Evolutionary conservation across 92 coral and sea anemone genomes (phyloP).

Genomic region (Chrysogorgia sp.): DNA sequence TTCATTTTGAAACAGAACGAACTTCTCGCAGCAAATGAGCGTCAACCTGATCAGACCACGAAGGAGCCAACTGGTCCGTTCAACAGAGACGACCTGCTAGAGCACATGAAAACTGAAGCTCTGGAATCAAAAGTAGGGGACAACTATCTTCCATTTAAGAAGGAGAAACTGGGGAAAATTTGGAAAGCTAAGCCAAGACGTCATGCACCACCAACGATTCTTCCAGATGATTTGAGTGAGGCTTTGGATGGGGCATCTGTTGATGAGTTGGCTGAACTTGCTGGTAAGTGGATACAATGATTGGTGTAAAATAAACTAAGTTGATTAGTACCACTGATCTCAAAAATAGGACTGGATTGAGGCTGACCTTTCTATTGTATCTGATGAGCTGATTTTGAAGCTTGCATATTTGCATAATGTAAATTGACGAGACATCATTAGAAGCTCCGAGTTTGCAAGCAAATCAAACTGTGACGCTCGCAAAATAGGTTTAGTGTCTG

Average conservation of each 20-base stretch:
- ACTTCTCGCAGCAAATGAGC: slow-evolving; percentile 72
- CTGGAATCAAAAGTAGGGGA: slow-evolving; percentile 72
- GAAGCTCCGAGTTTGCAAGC: no score
- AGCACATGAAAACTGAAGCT: slow-evolving; percentile 86
- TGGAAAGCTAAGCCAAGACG: slow-evolving; percentile 63
- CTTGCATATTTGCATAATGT: no score
- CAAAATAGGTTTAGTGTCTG: no score
- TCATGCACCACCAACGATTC: slow-evolving; percentile 64
- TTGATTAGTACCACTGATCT: no score
- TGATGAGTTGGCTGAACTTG: slow-evolving; percentile 89
- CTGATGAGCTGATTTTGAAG: no score
- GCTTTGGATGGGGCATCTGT: slow-evolving; percentile 92
- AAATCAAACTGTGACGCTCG: no score
- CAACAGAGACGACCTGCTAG: slow-evolving; percentile 71
- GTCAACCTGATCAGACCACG: slow-evolving; percentile 81
- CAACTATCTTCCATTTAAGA: slow-evolving; percentile 88
- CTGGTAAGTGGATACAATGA: slow-evolving; percentile 57
- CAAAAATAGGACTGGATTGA: no score
- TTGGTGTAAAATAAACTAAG: neutral
- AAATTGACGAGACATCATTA: no score
- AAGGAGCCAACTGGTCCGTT: slow-evolving; percentile 78
- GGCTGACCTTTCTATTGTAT: no score
- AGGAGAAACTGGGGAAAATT: slow-evolving; percentile 91
- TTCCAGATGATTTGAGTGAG: slow-evolving; percentile 91
- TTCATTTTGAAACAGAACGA: slow-evolving; percentile 65